These are phyloP conservation scores for Dexiosoma caninum DNA, from an alignment of 2,888 invertebrate species.

Conservation along the genomic window DNA sequence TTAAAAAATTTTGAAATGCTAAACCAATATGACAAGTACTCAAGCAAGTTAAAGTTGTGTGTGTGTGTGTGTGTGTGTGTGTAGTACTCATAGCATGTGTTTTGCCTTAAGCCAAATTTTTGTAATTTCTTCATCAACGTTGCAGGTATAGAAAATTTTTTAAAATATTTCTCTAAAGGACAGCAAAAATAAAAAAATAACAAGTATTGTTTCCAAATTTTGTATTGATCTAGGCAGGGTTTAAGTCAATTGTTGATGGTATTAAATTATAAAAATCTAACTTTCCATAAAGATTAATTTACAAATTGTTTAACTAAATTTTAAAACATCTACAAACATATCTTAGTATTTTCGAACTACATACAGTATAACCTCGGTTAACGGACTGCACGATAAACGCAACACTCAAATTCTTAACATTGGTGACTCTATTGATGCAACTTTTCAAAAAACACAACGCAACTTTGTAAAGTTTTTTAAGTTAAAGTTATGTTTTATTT, in stretches of 20 bases:
- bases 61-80: too few relatives aligned
- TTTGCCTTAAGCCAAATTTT: slow-evolving; percentile 57
- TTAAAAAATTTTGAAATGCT: too few relatives aligned
- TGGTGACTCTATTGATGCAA: too few relatives aligned
- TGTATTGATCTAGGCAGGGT: slow-evolving; percentile 52
- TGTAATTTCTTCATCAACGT: slow-evolving; percentile 36
- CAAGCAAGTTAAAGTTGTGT: too few relatives aligned
- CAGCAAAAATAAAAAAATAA: neutral
- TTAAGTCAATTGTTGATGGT: slow-evolving; percentile 73
- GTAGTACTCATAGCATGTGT: slow-evolving; percentile 68
- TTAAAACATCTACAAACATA: slow-evolving; percentile 25
- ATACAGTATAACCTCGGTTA: too few relatives aligned
- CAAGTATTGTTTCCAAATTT: slow-evolving; percentile 19
- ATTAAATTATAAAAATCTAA: slow-evolving; percentile 71
- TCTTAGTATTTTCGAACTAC: neutral
- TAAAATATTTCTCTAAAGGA: neutral
- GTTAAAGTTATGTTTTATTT: too few relatives aligned
- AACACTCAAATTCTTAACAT: too few relatives aligned
- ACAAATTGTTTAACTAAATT: slow-evolving; percentile 50
- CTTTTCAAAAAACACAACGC: too few relatives aligned
- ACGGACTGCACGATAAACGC: too few relatives aligned
- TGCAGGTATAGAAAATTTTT: slow-evolving; percentile 40
- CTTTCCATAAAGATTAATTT: slow-evolving; percentile 54
- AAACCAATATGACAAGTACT: too few relatives aligned
- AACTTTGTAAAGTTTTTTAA: too few relatives aligned